phyloP scores from a whole-genome alignment of 2,113 vertebrate species.

The Cephalopterus ornatus region DNA sequence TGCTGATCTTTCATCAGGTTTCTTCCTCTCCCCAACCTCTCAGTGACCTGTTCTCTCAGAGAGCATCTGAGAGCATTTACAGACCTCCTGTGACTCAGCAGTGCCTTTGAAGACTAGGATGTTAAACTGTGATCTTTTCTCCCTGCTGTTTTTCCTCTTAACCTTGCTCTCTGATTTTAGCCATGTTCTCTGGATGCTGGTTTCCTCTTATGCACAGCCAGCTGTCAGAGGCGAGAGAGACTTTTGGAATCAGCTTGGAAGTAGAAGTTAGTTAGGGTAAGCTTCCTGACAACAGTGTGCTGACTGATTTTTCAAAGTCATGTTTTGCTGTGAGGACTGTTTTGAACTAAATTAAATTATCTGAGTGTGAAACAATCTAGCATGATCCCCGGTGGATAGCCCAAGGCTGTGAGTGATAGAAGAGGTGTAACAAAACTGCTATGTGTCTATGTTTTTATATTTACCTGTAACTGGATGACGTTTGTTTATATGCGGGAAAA shows the following conservation, averaged over 20 bases:
- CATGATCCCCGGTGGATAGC: not conserved
- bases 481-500: not conserved
- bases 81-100: conserved; percentile 8
- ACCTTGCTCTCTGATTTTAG: not conserved
- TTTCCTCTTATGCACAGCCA: not conserved
- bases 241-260: not conserved
- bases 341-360: not conserved
- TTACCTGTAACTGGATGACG: not conserved
- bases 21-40: not conserved
- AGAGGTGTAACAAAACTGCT: not conserved
- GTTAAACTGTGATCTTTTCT: not conserved
- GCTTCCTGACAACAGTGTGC: not conserved
- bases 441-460: not conserved
- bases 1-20: not conserved
- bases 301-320: not conserved
- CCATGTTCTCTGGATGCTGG: not conserved
- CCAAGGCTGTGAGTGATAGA: not conserved
- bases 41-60: not conserved
- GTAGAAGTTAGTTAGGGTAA: not conserved
- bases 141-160: conserved; percentile 5
- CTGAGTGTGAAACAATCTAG: not conserved
- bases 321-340: not conserved
- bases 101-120: conserved; percentile 5
- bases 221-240: not conserved
- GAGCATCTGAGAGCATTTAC: not conserved